Conservation (phyloP, 30 jellyfish, hydroid and myxozoan genomes). For the Nemopilema nomurai region DNA sequence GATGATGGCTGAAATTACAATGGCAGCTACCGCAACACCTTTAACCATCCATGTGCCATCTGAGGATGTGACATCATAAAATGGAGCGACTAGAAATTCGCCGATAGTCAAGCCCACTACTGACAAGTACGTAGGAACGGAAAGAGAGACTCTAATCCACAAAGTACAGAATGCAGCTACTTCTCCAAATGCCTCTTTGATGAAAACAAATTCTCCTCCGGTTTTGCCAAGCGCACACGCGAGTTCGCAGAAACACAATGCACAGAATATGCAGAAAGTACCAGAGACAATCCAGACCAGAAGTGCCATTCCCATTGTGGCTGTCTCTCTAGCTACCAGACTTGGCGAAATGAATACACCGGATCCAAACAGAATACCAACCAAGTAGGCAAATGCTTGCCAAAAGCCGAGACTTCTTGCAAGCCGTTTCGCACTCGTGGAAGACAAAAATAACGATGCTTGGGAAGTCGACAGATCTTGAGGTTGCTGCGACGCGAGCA, state of each 20-base stretch:
- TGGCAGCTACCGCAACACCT: neutral
- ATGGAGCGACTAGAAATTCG: neutral
- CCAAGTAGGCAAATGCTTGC: conserved; percentile 24
- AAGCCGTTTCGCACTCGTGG: conserved; percentile 11
- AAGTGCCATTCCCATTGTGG: too few relatives aligned
- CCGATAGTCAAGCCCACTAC: conserved; percentile 8
- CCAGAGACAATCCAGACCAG: too few relatives aligned
- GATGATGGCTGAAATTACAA: neutral
- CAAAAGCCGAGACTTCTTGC: conserved; percentile 6
- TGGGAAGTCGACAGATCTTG: neutral
- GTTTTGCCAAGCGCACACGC: too few relatives aligned
- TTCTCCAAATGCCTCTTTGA: too few relatives aligned
- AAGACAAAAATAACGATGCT: too few relatives aligned
- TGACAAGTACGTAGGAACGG: conserved; percentile 17
- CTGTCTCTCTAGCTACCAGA: too few relatives aligned
- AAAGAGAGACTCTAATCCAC: conserved; percentile 7
- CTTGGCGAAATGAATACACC: conserved; percentile 42
- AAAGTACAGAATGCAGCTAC: too few relatives aligned
- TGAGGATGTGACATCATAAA: conserved; percentile 2
- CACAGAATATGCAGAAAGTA: too few relatives aligned
- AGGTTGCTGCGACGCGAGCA: neutral
- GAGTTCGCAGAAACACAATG: too few relatives aligned
- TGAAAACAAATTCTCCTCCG: too few relatives aligned
- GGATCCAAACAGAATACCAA: conserved; percentile 32
- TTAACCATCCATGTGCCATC: conserved; percentile 28